Conservation (phyloP, 2,888 invertebrate genomes). For the Macroteleia sp. region DNA sequence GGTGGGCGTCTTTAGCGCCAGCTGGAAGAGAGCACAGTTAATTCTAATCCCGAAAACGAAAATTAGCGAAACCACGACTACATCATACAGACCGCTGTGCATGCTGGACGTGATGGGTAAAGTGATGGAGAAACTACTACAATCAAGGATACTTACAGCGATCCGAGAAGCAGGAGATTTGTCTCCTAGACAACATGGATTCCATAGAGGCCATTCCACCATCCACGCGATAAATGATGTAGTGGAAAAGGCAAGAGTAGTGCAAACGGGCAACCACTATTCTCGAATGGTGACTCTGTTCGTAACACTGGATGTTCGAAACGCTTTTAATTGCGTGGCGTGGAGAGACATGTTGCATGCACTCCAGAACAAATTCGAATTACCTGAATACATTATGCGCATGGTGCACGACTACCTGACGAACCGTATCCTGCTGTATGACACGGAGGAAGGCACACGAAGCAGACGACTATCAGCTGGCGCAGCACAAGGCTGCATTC, state of each 20-base stretch:
- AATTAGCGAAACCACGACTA: neutral
- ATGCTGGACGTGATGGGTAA: conserved; percentile 25
- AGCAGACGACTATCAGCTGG: neutral
- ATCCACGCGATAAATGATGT: neutral
- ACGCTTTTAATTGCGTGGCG: neutral
- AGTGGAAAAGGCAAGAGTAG: neutral
- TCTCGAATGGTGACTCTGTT: neutral
- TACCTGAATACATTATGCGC: neutral
- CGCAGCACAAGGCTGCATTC: neutral
- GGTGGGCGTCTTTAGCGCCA: conserved; percentile 20
- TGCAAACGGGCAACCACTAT: neutral
- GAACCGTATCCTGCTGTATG: neutral
- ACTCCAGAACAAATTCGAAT: neutral
- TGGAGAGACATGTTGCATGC: neutral
- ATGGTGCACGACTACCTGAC: neutral
- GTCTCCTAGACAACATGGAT: neutral
- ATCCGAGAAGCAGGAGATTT: conserved; percentile 2
- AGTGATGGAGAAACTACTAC: neutral
- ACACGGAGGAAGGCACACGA: neutral
- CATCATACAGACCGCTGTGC: conserved; percentile 56
- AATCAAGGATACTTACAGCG: neutral
- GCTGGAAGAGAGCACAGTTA: neutral
- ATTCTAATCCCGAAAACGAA: conserved; percentile 8
- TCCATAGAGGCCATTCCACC: neutral
- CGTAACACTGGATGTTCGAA: neutral